Conservation (phyloP, 2,113 vertebrate genomes). For the Cryptomyrus ogoouensis region DNA sequence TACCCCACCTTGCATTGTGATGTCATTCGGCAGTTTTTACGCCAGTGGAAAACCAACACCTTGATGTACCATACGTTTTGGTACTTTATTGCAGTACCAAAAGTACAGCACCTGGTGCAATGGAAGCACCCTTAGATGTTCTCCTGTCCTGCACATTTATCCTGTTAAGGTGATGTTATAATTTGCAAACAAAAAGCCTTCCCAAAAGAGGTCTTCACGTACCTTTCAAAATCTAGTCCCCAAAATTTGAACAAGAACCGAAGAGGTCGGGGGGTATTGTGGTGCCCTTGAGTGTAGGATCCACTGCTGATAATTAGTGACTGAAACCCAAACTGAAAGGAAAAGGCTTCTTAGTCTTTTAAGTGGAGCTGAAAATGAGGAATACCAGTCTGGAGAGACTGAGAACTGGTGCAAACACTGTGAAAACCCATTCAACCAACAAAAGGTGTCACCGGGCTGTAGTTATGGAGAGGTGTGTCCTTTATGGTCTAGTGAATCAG, state of each 20-base stretch:
- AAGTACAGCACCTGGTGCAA: neutral
- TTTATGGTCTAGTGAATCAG: conserved; percentile 17
- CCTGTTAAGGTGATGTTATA: neutral
- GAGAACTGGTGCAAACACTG: neutral
- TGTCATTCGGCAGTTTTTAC: too few relatives aligned
- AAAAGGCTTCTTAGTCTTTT: neutral
- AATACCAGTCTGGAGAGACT: neutral
- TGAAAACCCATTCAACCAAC: neutral
- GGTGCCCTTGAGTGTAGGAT: neutral
- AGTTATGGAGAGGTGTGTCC: conserved; percentile 4
- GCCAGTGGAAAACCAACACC: too few relatives aligned
- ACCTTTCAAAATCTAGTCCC: neutral
- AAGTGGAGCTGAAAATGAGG: neutral
- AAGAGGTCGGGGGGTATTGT: neutral
- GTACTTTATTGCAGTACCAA: neutral
- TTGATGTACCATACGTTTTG: too few relatives aligned
- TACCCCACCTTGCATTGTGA: too few relatives aligned
- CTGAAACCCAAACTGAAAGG: neutral
- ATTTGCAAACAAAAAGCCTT: neutral
- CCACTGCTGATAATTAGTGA: neutral
- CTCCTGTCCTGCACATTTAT: neutral
- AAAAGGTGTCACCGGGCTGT: neutral
- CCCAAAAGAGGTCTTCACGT: neutral
- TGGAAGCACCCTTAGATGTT: neutral
- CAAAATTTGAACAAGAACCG: neutral